phyloP scores from a whole-genome alignment of 1,140 invertebrate species.

The Drosophila obscura region DNA sequence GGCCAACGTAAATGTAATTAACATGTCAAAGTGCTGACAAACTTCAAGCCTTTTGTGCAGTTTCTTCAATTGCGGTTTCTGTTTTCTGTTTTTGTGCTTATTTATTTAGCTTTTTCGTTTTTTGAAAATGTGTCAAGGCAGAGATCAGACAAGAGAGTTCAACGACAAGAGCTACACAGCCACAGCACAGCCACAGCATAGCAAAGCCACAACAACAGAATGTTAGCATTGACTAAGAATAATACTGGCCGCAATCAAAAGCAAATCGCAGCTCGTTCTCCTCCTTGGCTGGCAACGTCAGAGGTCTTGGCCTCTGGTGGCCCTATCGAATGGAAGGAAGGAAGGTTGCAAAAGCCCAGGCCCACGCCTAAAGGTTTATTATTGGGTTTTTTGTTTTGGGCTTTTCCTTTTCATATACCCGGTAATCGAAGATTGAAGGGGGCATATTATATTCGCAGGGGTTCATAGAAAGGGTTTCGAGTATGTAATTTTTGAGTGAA shows the following conservation, averaged over 20 bases:
- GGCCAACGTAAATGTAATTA: constrained; percentile 65
- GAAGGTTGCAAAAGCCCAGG: not conserved
- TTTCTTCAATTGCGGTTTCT: constrained; percentile 50
- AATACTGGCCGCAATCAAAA: constrained; percentile 43
- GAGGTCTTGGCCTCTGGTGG: constrained; percentile 44
- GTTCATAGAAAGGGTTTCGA: not conserved
- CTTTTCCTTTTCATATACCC: constrained; percentile 14
- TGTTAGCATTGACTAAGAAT: constrained; percentile 33
- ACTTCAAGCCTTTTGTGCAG: constrained; percentile 56
- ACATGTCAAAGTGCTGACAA: constrained; percentile 72
- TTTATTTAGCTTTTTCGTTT: constrained; percentile 10
- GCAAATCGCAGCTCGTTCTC: no score
- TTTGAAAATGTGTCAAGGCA: constrained; percentile 64
- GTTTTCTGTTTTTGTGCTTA: constrained; percentile 11
- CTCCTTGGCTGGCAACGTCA: constrained; percentile 17
- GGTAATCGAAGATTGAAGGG: not conserved
- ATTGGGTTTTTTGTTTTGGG: constrained; percentile 12
- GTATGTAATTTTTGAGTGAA: constrained; percentile 1
- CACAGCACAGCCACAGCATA: no score
- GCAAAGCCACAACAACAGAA: constrained; percentile 1
- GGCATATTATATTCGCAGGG: no score
- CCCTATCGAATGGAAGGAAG: constrained; percentile 4
- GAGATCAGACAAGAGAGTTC: constrained; percentile 44
- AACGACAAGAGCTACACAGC: constrained; percentile 2
- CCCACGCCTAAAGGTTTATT: constrained; percentile 31